phyloP scores from a whole-genome alignment of 2,797 vertebrate genomes.

The Carcharodon carcharias region DNA sequence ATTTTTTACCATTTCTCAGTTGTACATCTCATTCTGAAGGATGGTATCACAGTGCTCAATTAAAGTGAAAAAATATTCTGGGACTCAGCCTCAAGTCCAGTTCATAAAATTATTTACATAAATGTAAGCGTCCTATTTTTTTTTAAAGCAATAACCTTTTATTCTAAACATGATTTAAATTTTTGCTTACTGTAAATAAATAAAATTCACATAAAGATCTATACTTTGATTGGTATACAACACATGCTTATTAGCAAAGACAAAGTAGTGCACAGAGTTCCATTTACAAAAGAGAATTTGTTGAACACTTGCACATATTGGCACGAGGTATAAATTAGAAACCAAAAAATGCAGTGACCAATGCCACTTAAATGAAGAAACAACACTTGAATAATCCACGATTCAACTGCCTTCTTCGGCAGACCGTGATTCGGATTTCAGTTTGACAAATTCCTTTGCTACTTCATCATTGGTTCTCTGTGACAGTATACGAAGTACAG shows the following conservation, averaged over 20 bases:
- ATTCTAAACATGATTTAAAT: constrained; percentile 40
- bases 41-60: constrained; percentile 50
- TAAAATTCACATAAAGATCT: constrained; percentile 48
- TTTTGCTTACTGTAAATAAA: constrained; percentile 48
- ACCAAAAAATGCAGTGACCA: constrained; percentile 9
- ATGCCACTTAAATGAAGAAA: constrained; percentile 24
- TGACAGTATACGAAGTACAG: constrained; percentile 87
- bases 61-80: constrained; percentile 42
- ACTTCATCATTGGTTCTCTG: constrained; percentile 93
- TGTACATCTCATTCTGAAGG: constrained; percentile 45
- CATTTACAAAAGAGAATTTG: constrained; percentile 42
- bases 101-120: constrained; percentile 49
- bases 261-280: constrained; percentile 38
- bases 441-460: constrained; percentile 89
- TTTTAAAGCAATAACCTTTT: constrained; percentile 46
- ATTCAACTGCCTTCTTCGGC: constrained; percentile 83
- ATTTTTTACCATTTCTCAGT: constrained; percentile 36
- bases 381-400: constrained; percentile 6
- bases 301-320: constrained; percentile 61
- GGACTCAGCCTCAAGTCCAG: constrained; percentile 44
- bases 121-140: constrained; percentile 45
- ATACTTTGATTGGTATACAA: constrained; percentile 47
- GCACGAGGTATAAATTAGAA: constrained; percentile 58
- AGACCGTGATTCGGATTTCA: constrained; percentile 89
- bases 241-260: constrained; percentile 47